Evolutionary conservation across 2,797 vertebrate species (phyloP).

Genomic region (Dicrostonyx torquatus): DNA sequence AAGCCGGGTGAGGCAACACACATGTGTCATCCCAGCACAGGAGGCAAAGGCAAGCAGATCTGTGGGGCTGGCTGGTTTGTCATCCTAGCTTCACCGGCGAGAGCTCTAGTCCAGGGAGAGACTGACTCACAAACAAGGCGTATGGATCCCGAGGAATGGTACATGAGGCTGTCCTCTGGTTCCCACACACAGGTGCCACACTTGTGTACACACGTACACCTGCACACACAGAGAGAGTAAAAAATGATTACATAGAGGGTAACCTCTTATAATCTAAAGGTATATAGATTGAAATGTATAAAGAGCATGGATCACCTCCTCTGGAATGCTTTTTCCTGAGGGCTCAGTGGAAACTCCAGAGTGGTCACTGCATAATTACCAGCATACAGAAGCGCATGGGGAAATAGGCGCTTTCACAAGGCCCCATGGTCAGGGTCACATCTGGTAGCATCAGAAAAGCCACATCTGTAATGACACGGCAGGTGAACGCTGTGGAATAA

Average conservation of each 20-base stretch:
- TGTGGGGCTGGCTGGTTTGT: no score
- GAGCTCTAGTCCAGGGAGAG: neutral
- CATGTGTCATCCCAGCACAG: neutral
- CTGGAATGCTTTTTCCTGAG: neutral
- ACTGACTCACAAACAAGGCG: neutral
- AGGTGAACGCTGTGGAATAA: no score
- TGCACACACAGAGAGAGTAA: neutral
- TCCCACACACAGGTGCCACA: neutral
- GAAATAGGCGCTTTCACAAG: neutral
- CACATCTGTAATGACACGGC: neutral
- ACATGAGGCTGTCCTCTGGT: neutral
- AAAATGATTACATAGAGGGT: neutral
- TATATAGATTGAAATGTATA: neutral
- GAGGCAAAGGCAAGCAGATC: neutral
- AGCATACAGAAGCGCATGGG: fast-evolving
- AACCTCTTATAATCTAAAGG: neutral
- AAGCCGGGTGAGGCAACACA: neutral
- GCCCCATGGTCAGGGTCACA: neutral
- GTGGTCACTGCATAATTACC: neutral
- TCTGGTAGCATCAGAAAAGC: neutral
- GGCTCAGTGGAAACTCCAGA: neutral
- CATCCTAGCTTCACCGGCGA: neutral
- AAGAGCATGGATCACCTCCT: neutral
- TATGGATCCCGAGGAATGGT: neutral
- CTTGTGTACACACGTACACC: neutral